Percentiles rank a stretch among this genome's conserved stretches.
These are phyloP conservation scores for Nilaparvata lugens DNA, from an alignment of 1,140 invertebrate species.

Conservation along the genomic window DNA sequence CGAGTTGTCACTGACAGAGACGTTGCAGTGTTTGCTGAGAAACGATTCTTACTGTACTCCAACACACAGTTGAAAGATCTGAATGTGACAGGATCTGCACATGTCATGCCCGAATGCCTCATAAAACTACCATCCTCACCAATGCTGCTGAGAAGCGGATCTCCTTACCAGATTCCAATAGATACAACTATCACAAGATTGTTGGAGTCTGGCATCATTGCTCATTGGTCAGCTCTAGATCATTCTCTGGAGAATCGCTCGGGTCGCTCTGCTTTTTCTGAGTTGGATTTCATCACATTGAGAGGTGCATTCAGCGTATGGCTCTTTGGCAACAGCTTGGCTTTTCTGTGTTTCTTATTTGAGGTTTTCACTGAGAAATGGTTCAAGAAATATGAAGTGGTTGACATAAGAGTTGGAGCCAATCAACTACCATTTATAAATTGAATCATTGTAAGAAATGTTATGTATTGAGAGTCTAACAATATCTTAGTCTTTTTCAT, in stretches of 20 bases:
- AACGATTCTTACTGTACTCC: constrained; percentile 20
- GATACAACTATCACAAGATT: constrained; percentile 15
- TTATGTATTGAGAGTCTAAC: too few relatives aligned
- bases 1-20: constrained; percentile 19
- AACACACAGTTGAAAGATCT: constrained; percentile 14
- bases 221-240: neutral
- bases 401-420: too few relatives aligned
- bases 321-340: neutral
- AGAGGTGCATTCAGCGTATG: neutral
- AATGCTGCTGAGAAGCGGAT: constrained; percentile 23
- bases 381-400: neutral
- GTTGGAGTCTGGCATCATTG: constrained; percentile 23
- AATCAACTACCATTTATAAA: too few relatives aligned
- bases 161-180: constrained; percentile 21
- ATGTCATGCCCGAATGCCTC: constrained; percentile 21
- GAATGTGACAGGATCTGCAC: constrained; percentile 10
- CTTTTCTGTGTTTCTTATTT: neutral
- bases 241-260: neutral
- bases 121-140: constrained; percentile 23
- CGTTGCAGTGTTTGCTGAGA: constrained; percentile 23
- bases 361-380: neutral
- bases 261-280: neutral
- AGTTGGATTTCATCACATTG: neutral
- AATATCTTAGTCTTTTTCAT: too few relatives aligned
- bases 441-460: too few relatives aligned